Evolutionary conservation across 2,113 vertebrate species (phyloP).

Genomic region (Otus sunia): DNA sequence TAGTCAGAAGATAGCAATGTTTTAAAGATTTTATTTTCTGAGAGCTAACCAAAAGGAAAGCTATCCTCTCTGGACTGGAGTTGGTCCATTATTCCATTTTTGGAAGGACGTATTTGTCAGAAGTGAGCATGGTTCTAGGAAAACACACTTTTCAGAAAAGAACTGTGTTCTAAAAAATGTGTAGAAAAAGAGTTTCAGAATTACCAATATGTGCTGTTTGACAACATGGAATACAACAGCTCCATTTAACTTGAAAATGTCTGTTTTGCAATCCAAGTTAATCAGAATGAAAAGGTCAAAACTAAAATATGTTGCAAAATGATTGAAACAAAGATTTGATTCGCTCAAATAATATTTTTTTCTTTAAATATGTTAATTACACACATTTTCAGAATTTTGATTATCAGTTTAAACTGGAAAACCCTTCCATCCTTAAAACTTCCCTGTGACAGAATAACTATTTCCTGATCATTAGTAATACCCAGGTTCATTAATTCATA

Average conservation of each 20-base stretch:
- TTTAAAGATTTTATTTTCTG: neutral
- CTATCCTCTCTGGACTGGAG: neutral
- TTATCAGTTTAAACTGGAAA: neutral
- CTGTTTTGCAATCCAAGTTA: neutral
- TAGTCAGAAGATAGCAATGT: neutral
- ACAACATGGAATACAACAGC: neutral
- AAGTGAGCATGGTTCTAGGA: neutral
- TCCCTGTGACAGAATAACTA: neutral
- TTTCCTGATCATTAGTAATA: neutral
- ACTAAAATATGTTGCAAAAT: neutral
- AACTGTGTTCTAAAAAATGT: neutral
- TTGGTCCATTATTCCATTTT: neutral
- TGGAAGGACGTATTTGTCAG: neutral
- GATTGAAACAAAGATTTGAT: neutral
- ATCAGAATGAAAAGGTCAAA: slow-evolving; percentile 36
- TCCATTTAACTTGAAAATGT: neutral
- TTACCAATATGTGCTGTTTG: neutral
- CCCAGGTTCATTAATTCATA: neutral
- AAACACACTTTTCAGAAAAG: neutral
- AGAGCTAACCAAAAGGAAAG: neutral
- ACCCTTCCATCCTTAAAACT: neutral
- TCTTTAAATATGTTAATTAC: neutral
- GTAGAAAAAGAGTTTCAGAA: neutral
- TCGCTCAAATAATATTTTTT: slow-evolving; percentile 11
- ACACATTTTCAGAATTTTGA: neutral